Conservation (phyloP, 35 echinoderm and acorn worm genomes). For the Apostichopus japonicus region DNA sequence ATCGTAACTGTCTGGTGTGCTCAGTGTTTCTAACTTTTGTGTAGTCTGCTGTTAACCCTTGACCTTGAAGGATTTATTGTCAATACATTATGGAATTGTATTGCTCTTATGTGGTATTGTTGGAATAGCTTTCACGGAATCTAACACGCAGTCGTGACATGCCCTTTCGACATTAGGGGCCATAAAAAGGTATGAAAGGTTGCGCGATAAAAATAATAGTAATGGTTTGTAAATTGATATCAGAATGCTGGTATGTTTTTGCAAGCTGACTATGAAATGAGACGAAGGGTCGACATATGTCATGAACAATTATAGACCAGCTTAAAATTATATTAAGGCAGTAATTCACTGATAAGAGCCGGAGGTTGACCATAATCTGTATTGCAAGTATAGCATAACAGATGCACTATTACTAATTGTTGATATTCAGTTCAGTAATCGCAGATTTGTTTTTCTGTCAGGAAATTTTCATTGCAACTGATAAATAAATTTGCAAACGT, state of each 20-base stretch:
- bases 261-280: not conserved
- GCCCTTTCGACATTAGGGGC: slow-evolving; percentile 38
- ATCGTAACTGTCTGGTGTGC: slow-evolving; percentile 8
- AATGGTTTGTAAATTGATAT: slow-evolving; percentile 38
- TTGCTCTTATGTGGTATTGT: slow-evolving; percentile 31
- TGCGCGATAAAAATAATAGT: slow-evolving; percentile 5
- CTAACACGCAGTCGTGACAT: slow-evolving; percentile 39
- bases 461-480: no score
- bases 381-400: no score
- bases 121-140: slow-evolving; percentile 29
- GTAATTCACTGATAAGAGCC: no score
- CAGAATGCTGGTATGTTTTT: not conserved
- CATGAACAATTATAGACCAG: no score
- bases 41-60: slow-evolving; percentile 27
- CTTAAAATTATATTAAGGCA: no score
- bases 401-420: no score
- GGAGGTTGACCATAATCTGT: no score
- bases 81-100: slow-evolving; percentile 50
- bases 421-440: no score
- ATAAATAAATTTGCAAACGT: no score
- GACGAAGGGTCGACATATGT: not conserved
- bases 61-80: slow-evolving; percentile 40
- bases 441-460: no score
- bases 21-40: slow-evolving; percentile 32
- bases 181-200: slow-evolving; percentile 26